Conservation (phyloP, 2,888 invertebrate genomes). For the Allophyes oxyacanthae region DNA sequence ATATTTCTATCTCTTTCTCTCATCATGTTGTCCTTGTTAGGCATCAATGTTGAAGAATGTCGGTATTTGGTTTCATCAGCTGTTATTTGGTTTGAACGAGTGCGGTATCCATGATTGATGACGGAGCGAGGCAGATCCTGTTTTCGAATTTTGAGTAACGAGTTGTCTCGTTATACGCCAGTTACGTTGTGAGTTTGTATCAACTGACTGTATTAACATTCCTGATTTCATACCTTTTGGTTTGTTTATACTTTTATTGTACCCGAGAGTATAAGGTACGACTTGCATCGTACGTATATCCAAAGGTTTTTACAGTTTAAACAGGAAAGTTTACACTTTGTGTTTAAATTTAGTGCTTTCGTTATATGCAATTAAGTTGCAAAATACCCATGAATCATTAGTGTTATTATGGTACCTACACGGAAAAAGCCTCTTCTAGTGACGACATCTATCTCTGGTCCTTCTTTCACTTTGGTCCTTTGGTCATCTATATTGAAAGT, state of each 20-base stretch:
- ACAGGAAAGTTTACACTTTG: no score
- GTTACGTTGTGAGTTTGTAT: slow-evolving; percentile 34
- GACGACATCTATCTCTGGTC: no score
- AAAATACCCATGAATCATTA: no score
- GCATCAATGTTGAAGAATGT: slow-evolving; percentile 44
- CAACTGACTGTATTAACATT: slow-evolving; percentile 35
- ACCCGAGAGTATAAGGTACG: no score
- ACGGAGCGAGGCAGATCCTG: slow-evolving; percentile 35
- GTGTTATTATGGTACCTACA: no score
- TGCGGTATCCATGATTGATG: slow-evolving; percentile 50
- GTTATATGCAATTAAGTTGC: background rate
- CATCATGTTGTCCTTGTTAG: slow-evolving; percentile 47
- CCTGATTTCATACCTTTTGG: background rate
- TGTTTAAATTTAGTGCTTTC: no score
- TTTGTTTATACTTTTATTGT: no score
- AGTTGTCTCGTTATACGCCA: slow-evolving; percentile 36
- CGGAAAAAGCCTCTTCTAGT: no score
- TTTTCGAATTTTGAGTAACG: slow-evolving; percentile 51
- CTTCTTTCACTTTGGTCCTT: no score
- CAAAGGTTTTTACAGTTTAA: no score
- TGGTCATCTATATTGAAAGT: no score
- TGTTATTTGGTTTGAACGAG: slow-evolving; percentile 51
- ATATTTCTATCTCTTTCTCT: slow-evolving; percentile 42
- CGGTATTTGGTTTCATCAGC: slow-evolving; percentile 58
- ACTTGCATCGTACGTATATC: no score